Conservation (phyloP, 2,113 vertebrate genomes). For the Ibidorhyncha struthersii region DNA sequence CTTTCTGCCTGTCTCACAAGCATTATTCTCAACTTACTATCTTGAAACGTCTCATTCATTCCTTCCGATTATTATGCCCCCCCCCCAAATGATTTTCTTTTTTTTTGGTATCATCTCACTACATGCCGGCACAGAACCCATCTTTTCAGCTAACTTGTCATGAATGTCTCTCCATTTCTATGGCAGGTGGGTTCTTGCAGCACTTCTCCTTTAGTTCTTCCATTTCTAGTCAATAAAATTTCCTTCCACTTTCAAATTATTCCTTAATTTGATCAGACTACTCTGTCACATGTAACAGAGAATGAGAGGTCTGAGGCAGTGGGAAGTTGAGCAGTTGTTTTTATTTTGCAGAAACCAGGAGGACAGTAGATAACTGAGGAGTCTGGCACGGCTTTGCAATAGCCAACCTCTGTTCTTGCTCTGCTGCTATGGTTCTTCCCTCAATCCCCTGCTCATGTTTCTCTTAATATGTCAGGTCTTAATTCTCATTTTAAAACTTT, state of each 20-base stretch:
- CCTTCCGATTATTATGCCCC: neutral
- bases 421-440: neutral
- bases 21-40: neutral
- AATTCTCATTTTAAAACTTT: neutral
- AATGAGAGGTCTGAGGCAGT: neutral
- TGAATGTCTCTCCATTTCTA: neutral
- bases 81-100: rapidly evolving
- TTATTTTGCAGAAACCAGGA: neutral
- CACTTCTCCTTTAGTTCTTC: neutral
- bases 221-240: neutral
- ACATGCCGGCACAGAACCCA: neutral
- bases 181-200: neutral
- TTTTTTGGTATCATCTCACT: neutral
- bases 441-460: neutral
- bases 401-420: neutral
- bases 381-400: neutral
- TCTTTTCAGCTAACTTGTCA: neutral
- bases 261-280: neutral
- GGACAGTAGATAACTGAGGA: neutral
- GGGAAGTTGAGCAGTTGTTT: neutral
- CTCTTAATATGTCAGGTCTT: rapidly evolving
- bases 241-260: neutral
- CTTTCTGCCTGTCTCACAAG: neutral
- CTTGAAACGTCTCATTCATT: rapidly evolving
- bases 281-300: neutral